A percentile compares a stretch with the other conserved stretches of the same genome.
phyloP scores from a whole-genome alignment of 2,888 invertebrate genomes.

The Agriopis marginaria region DNA sequence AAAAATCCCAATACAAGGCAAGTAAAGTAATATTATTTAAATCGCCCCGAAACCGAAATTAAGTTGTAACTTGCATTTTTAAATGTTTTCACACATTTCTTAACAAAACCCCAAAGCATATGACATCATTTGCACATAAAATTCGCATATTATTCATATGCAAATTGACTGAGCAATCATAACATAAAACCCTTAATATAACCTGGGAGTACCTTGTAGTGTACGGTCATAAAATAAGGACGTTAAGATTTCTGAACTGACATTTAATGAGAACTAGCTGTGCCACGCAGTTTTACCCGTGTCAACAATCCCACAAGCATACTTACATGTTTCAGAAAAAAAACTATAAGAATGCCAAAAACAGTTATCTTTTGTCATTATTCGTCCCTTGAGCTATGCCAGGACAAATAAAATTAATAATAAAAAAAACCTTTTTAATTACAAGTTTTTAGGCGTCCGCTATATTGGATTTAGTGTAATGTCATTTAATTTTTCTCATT shows the following conservation, averaged over 20 bases:
- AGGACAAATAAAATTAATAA: too few species aligned
- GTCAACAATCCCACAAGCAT: too few species aligned
- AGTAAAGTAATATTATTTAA: not conserved
- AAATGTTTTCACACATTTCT: conserved; percentile 61
- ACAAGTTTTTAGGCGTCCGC: too few species aligned
- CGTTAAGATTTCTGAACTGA: conserved; percentile 17
- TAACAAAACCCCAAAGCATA: conserved; percentile 62
- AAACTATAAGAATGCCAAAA: too few species aligned
- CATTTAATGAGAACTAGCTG: conserved; percentile 21
- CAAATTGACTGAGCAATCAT: conserved; percentile 78
- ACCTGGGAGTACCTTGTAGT: conserved; percentile 55
- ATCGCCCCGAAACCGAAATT: conserved; percentile 4
- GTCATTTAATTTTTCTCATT: too few species aligned
- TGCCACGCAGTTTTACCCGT: not conserved
- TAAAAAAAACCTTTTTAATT: too few species aligned
- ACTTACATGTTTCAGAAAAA: too few species aligned
- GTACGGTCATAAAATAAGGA: conserved; percentile 54
- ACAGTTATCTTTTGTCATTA: too few species aligned
- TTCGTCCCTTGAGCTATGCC: too few species aligned
- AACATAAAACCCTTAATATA: conserved; percentile 71
- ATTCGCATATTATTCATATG: conserved; percentile 74
- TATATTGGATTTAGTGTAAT: too few species aligned
- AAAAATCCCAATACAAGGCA: not conserved
- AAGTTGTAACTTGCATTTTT: conserved; percentile 18
- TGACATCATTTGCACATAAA: conserved; percentile 76